A percentile compares a stretch with the other conserved stretches of the same genome.
These are phyloP conservation scores for Felis catus DNA, from an alignment of 2,113 vertebrate species.

Conservation along the genomic window F.catus_Fca126_mat1.0 CM031412.1:237359501-237360000, in stretches of 20 bases:
- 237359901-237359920: constrained; percentile 42
- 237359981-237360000: constrained; percentile 66
- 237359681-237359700: neutral
- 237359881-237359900: neutral
- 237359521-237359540: fast-evolving
- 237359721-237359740: neutral
- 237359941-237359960: constrained; percentile 63
- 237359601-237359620: neutral
- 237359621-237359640: neutral
- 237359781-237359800: fast-evolving
- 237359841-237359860: neutral
- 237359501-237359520: neutral
- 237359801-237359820: neutral
- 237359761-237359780: neutral
- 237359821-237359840: neutral
- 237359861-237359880: neutral
- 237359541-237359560: fast-evolving
- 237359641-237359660: neutral
- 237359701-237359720: neutral
- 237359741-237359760: fast-evolving
- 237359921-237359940: constrained; percentile 65
- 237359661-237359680: neutral
- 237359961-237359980: constrained; percentile 68
- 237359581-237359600: neutral
- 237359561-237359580: fast-evolving